phyloP scores from a whole-genome alignment of 1,140 invertebrate species.

The Lucilia cuprina region DNA sequence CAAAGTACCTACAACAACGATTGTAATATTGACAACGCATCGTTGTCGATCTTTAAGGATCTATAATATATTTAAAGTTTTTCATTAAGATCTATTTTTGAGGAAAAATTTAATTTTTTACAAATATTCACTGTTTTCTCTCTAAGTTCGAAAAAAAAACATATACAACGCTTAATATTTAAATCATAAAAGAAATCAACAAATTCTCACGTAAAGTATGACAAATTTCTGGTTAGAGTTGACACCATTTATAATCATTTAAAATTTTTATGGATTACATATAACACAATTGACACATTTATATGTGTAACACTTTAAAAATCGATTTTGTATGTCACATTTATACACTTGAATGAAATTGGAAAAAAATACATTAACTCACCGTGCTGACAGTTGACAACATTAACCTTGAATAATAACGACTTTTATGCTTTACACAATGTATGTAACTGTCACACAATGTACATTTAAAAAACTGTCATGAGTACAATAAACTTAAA shows the following conservation, averaged over 20 bases:
- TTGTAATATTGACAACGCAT: too few relatives aligned
- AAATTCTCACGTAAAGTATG: too few relatives aligned
- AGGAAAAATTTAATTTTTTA: too few relatives aligned
- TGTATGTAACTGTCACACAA: neutral
- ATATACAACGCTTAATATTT: too few relatives aligned
- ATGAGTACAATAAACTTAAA: constrained; percentile 39
- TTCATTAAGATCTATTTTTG: too few relatives aligned
- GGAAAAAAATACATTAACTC: constrained; percentile 39
- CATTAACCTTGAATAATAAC: constrained; percentile 55
- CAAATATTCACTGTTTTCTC: too few relatives aligned
- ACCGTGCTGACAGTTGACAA: constrained; percentile 59
- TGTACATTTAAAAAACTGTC: constrained; percentile 47
- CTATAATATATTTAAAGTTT: too few relatives aligned
- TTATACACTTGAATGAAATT: too few relatives aligned
- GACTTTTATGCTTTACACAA: neutral
- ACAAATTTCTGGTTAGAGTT: neutral
- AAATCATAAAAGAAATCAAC: too few relatives aligned
- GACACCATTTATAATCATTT: constrained; percentile 18
- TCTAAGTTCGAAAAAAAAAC: too few relatives aligned
- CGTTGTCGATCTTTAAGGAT: too few relatives aligned
- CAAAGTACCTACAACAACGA: too few relatives aligned
- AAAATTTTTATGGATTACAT: neutral
- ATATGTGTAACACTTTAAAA: neutral
- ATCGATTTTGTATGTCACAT: neutral
- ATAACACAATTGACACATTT: neutral